phyloP scores from a whole-genome alignment of 2,797 vertebrate genomes.

The Amblyraja radiata region DNA sequence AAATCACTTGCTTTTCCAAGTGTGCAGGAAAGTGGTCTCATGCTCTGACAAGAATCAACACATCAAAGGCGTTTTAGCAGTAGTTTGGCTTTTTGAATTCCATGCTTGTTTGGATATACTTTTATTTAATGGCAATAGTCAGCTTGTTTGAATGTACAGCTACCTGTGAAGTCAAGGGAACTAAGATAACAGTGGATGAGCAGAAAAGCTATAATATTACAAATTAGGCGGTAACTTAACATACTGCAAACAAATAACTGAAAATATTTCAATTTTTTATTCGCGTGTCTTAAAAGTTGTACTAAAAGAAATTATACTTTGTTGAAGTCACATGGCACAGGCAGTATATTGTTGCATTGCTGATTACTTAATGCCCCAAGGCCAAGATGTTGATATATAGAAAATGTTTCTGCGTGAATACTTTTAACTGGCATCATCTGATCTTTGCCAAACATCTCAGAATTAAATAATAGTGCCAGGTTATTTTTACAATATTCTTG shows the following conservation, averaged over 20 bases:
- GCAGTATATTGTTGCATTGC: background rate
- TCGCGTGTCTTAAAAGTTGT: background rate
- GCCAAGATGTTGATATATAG: background rate
- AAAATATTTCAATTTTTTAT: background rate
- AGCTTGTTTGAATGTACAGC: background rate
- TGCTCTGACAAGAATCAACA: background rate
- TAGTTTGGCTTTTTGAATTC: background rate
- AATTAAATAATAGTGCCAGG: background rate
- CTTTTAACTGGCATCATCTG: background rate
- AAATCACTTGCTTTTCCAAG: background rate
- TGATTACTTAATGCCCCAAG: slow-evolving; percentile 7
- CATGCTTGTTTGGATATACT: background rate
- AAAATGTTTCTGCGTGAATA: background rate
- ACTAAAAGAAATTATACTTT: background rate
- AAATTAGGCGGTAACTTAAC: background rate
- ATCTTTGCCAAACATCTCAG: background rate
- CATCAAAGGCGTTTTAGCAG: background rate
- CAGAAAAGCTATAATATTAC: background rate
- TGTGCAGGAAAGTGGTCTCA: background rate
- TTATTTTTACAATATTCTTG: background rate
- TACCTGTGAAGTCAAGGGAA: background rate
- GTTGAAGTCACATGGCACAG: background rate
- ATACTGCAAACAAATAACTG: background rate
- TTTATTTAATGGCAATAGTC: background rate
- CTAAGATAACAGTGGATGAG: background rate